These are phyloP conservation scores for Synergus umbraculus DNA, from an alignment of 2,888 invertebrate species.

Conservation along the genomic window DNA sequence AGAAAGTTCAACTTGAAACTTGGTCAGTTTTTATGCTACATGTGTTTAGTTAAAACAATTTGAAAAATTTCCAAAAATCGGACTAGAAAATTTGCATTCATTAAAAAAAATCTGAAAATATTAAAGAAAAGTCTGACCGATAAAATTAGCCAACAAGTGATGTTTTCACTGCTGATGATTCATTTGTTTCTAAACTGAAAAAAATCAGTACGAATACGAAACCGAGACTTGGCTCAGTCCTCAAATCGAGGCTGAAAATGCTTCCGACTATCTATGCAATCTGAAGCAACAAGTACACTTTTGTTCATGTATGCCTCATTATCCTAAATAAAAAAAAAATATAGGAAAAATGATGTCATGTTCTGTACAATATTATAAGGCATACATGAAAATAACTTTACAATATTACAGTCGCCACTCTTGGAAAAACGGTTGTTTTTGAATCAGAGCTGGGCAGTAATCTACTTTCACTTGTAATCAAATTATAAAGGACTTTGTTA, in stretches of 20 bases:
- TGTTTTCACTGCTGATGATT: not conserved
- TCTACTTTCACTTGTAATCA: too few relatives aligned
- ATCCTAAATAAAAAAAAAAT: not conserved
- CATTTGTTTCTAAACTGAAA: not conserved
- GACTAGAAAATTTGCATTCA: too few relatives aligned
- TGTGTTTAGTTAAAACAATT: too few relatives aligned
- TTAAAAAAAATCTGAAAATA: too few relatives aligned
- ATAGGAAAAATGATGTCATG: not conserved
- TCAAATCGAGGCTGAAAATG: not conserved
- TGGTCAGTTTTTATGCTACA: too few relatives aligned
- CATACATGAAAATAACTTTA: too few relatives aligned
- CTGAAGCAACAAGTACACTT: slow-evolving; percentile 16
- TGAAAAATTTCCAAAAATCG: too few relatives aligned
- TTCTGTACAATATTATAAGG: not conserved
- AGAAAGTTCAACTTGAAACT: too few relatives aligned
- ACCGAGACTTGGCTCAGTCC: slow-evolving; percentile 1
- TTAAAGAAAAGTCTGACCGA: too few relatives aligned
- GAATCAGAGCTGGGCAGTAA: not conserved
- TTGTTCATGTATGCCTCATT: not conserved
- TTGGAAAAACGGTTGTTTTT: not conserved
- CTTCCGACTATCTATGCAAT: not conserved
- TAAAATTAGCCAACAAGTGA: too few relatives aligned
- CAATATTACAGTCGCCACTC: slow-evolving; percentile 6
- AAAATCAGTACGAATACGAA: not conserved
- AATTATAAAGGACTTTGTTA: too few relatives aligned